phyloP scores from a whole-genome alignment of 1,140 invertebrate genomes.

The Neoseiulus cucumeris region DNA sequence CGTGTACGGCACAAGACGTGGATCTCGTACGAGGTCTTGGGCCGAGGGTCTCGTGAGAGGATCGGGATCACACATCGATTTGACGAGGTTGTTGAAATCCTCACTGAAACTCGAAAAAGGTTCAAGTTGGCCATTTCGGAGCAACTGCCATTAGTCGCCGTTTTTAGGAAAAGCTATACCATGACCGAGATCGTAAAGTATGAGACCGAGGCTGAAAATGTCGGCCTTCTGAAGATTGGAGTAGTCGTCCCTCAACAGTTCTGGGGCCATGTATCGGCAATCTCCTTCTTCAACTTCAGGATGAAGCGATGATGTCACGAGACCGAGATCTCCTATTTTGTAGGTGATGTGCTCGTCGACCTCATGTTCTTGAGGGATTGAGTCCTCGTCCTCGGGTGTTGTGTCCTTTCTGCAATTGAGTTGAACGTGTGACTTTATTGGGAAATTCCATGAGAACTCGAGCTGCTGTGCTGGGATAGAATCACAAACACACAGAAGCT shows the following conservation, averaged over 20 bases:
- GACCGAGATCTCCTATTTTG: conserved; percentile 73
- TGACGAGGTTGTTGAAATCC: conserved; percentile 46
- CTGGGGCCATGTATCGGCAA: conserved; percentile 66
- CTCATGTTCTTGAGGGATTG: conserved; percentile 35
- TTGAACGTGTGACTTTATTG: no score
- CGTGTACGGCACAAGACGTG: conserved; percentile 44
- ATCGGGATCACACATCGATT: conserved; percentile 46
- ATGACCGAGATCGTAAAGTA: conserved; percentile 52
- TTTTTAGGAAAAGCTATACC: conserved; percentile 65
- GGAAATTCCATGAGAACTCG: no score
- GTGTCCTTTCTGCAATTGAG: no score
- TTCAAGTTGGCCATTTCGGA: conserved; percentile 48
- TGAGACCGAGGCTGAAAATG: conserved; percentile 65
- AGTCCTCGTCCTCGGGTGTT: no score
- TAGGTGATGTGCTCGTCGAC: conserved; percentile 45
- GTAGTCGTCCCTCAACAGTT: conserved; percentile 63
- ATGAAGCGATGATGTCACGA: conserved; percentile 60
- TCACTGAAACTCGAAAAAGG: conserved; percentile 39
- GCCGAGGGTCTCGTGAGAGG: conserved; percentile 42
- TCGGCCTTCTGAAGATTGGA: conserved; percentile 60
- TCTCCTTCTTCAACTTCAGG: conserved; percentile 79
- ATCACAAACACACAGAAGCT: no score
- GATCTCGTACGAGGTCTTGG: conserved; percentile 37
- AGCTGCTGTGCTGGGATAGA: no score
- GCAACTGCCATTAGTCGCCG: conserved; percentile 60